Percentiles rank a stretch among this genome's conserved stretches.
These are phyloP conservation scores for Oophaga sylvatica DNA, from an alignment of 2,797 vertebrate species.

Conservation along the genomic window DNA sequence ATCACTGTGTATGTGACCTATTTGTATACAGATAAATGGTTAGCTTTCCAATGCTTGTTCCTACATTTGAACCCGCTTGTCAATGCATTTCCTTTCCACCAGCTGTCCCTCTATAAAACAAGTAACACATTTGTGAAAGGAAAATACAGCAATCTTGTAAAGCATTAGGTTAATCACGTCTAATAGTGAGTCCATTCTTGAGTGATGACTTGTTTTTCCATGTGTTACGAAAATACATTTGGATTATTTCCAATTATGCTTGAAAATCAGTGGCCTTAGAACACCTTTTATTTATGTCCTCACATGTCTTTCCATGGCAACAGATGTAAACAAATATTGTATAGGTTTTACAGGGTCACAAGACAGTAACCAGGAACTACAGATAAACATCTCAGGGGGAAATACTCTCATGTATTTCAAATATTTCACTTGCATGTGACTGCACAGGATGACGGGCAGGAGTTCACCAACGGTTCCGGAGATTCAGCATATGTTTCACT, in stretches of 20 bases:
- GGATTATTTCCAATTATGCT: slow-evolving; percentile 63
- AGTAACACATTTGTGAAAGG: slow-evolving; percentile 53
- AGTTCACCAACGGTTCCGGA: not conserved
- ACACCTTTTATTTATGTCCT: slow-evolving; percentile 63
- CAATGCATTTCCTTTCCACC: slow-evolving; percentile 15
- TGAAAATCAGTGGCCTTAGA: slow-evolving; percentile 61
- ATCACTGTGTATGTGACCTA: not conserved
- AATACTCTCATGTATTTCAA: slow-evolving; percentile 28
- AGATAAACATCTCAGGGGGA: slow-evolving; percentile 3
- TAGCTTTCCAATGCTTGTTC: not conserved
- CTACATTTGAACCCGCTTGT: not conserved
- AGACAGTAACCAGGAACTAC: slow-evolving; percentile 57
- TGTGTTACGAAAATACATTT: slow-evolving; percentile 65
- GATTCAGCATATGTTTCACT: slow-evolving; percentile 1
- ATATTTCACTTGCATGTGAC: not conserved
- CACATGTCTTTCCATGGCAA: slow-evolving; percentile 62
- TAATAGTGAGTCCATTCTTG: slow-evolving; percentile 58
- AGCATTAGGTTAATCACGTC: slow-evolving; percentile 62
- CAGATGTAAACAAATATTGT: slow-evolving; percentile 59
- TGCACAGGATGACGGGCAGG: slow-evolving; percentile 3
- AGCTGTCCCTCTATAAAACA: slow-evolving; percentile 42
- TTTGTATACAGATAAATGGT: not conserved
- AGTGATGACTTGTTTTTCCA: slow-evolving; percentile 43
- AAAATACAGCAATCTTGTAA: slow-evolving; percentile 59
- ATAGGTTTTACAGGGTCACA: slow-evolving; percentile 43